A percentile compares a stretch with the other conserved stretches of the same genome.
phyloP scores from a whole-genome alignment of 92 coral and sea anemone species.

The Epizoanthus rinbou region DNA sequence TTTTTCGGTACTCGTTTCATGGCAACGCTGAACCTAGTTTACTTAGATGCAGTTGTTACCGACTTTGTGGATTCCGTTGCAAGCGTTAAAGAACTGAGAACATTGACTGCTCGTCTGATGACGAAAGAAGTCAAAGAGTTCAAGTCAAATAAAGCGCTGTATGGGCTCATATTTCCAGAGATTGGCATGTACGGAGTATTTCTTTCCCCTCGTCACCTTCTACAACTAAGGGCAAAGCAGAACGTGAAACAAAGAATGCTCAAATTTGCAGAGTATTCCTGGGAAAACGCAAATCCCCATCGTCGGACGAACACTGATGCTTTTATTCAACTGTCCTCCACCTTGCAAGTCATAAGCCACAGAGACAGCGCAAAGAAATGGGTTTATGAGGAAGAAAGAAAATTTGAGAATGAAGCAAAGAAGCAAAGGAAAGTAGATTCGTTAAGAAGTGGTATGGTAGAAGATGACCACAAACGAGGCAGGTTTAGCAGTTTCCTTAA shows the following conservation, averaged over 20 bases:
- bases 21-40: constrained; percentile 53
- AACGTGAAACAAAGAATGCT: constrained; percentile 50
- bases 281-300: constrained; percentile 48
- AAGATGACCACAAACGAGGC: constrained; percentile 20
- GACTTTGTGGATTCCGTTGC: constrained; percentile 16
- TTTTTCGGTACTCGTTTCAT: constrained; percentile 54
- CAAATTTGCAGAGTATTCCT: constrained; percentile 52
- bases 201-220: constrained; percentile 18
- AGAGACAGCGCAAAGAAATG: constrained; percentile 35
- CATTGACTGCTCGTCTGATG: constrained; percentile 10
- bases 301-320: constrained; percentile 62
- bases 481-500: constrained; percentile 65
- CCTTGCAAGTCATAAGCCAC: constrained; percentile 60
- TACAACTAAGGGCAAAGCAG: constrained; percentile 2
- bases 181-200: constrained; percentile 22
- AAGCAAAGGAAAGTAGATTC: constrained; percentile 10
- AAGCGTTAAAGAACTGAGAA: constrained; percentile 1
- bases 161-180: constrained; percentile 44
- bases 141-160: constrained; percentile 35
- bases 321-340: constrained; percentile 68
- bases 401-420: constrained; percentile 37
- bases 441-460: constrained; percentile 63
- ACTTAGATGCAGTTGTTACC: constrained; percentile 64
- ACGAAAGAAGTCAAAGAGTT: constrained; percentile 31
- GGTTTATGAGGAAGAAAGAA: constrained; percentile 66